Base-by-base conservation (phyloP, 2,888 invertebrate genomes). In the Steinernema carpocapsae region DNA sequence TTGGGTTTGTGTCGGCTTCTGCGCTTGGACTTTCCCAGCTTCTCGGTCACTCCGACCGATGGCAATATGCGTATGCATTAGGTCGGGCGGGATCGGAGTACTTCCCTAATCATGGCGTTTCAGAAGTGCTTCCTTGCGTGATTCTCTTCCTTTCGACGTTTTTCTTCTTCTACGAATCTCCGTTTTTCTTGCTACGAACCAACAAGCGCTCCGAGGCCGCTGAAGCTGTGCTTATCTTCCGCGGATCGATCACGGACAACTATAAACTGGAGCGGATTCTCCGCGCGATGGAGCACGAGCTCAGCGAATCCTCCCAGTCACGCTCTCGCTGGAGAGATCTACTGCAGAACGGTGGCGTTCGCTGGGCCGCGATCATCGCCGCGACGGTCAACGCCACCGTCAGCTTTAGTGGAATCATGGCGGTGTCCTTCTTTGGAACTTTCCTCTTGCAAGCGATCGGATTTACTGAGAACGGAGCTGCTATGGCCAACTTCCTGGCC, bases 351-450 rank as follows among this genome's bases (percentile, higher is more conserved):
- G 32, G 32, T 32, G 32, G 64, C 1, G 22, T 37, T 14, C 64
- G 64, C 37, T 64, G 64, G 64, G 82, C 79, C 0, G 72, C 80
- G 4, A 75, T 76, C 3, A 72, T 82, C 2, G 75, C 82, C 0
- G 75, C 74, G 0, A 77, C 76, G 7, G 72, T 84, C 17, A 84
- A 84, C 56, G 79, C 79, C 0, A 81, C 83, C 1, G 84, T 84
- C 14, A 76, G 71, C 74, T 83, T 77, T 76, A 81, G 80, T 46
- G 84, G 85, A 0, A 82, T 85, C 56, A 76, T 78, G n/a, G 84
- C 85, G 0, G 79, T 82, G 17, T 82, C 82, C 6, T 85, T 85
- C 75, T 85, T 85, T 74, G 85, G 85, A 10, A 84, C 84, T 0
- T 80, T 81, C 52, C 73, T 85, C 0, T 77, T 85, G 7, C 79